A percentile compares a stretch with the other conserved stretches of the same genome.
These are phyloP conservation scores for Lepus timidus DNA, from an alignment of 2,113 vertebrate species.

Conservation along the genomic window DNA sequence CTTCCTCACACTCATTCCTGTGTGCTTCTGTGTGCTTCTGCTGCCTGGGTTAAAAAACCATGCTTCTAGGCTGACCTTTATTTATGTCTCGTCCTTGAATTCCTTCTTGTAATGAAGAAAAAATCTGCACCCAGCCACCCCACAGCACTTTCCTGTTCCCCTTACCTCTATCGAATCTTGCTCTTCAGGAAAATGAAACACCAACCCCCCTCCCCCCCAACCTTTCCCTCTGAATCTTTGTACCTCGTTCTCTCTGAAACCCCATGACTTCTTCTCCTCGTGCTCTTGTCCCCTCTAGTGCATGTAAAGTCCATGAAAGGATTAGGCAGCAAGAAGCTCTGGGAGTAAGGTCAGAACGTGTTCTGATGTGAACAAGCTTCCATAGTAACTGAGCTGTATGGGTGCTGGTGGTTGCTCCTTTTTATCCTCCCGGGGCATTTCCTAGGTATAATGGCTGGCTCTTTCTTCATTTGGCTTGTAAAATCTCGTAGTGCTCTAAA, in stretches of 20 bases:
- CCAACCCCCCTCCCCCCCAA: not conserved
- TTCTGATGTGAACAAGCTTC: slow-evolving; percentile 3
- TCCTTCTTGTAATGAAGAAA: no score
- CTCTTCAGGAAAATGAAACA: not conserved
- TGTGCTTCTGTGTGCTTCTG: no score
- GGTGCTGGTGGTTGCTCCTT: not conserved
- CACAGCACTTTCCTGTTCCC: not conserved
- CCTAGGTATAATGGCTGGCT: not conserved
- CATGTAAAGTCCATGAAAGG: not conserved
- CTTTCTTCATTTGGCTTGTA: slow-evolving; percentile 54
- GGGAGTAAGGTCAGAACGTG: not conserved
- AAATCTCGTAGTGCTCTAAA: slow-evolving; percentile 5
- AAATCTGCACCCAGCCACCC: no score
- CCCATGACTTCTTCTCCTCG: not conserved
- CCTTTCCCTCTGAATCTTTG: slow-evolving; percentile 3
- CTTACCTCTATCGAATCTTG: not conserved
- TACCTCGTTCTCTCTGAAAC: not conserved
- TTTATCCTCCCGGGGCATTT: not conserved
- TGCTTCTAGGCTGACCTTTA: no score
- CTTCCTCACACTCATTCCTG: no score
- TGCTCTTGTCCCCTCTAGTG: not conserved
- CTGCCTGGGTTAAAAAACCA: no score
- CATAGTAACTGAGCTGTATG: not conserved
- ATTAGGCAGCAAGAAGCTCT: not conserved
- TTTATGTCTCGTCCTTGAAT: no score